Conservation (phyloP, 2,113 vertebrate genomes). For the Heterocephalus glaber region DNA sequence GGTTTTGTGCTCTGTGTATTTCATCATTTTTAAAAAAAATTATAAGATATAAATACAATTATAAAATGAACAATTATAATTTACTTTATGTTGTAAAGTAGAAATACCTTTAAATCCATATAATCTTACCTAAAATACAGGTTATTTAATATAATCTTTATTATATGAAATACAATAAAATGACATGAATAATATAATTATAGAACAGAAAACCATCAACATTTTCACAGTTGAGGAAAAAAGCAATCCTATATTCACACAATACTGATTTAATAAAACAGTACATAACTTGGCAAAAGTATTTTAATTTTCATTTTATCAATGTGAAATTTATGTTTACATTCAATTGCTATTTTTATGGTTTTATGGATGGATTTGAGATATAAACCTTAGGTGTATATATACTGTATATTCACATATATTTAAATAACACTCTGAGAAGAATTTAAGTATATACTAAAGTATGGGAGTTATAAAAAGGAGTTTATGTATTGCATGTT, state of each 20-base stretch:
- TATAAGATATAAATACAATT: neutral
- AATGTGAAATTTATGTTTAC: neutral
- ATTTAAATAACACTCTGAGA: constrained; percentile 1
- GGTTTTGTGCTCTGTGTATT: neutral
- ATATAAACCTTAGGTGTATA: neutral
- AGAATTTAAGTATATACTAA: neutral
- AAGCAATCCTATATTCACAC: neutral
- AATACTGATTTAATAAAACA: neutral
- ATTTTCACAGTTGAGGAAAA: neutral
- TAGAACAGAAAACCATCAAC: neutral
- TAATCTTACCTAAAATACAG: neutral
- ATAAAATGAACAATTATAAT: neutral
- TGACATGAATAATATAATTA: neutral
- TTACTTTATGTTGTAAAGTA: neutral
- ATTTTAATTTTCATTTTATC: constrained; percentile 36
- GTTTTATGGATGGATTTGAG: neutral
- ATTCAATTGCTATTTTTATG: neutral
- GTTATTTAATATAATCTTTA: neutral
- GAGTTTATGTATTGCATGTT: neutral
- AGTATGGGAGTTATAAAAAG: neutral
- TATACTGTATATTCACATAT: neutral
- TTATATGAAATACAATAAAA: neutral
- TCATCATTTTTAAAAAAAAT: constrained; percentile 11
- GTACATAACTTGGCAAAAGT: neutral
- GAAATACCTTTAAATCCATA: neutral